Evolutionary conservation across 2,888 invertebrate species (phyloP), one percentile per base, ranked within the genome.

Genomic region (Nymphalis polychloros): DNA sequence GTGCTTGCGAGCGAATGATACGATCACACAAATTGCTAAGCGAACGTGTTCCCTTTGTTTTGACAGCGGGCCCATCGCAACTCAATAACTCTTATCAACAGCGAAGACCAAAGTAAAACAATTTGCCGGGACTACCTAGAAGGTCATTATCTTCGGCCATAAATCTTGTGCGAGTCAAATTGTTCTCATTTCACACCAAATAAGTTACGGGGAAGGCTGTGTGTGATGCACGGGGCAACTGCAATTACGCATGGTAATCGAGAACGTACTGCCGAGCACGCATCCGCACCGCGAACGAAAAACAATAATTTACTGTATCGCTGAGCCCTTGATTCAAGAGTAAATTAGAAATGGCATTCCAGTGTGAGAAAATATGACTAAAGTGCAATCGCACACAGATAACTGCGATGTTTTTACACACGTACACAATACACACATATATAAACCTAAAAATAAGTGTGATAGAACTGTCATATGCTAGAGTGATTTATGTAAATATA

Each of bases 181-280:
- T 79, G 85, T 84, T 86, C 86, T 84, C 86, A 87, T 89, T 89
- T 90, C 88, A 88, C 90, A 90, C 89, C 85, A 86, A 89, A 89
- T 89, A 90, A 86, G 86, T 87, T 86, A 86, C 85, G 79, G 78
- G 57, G 57, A 57, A 57, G 73, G 81, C 74, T 55, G 70, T 70
- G 75, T 55, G 70, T 70, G 75, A 71, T 55, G 72, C 78, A 77
- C 80, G 78, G 57, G 77, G 78, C 81, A 76, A 76, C 81, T 77
- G 81, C 82, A 84, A 87, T 86, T 86, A 86, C 82, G 81, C 81
- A 81, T 81, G 84, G 80, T 83, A 85, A 85, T 86, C 79, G 76
- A 23, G 64, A 59, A 59, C 64, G 47, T 49, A 59, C 62, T 52
- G 46, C 47, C 50, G 62, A 41, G 68, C 59, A 64, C 64, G 77